Evolutionary conservation across 2,888 invertebrate genomes (phyloP).

Genomic region (Crocallis elinguaria): DNA sequence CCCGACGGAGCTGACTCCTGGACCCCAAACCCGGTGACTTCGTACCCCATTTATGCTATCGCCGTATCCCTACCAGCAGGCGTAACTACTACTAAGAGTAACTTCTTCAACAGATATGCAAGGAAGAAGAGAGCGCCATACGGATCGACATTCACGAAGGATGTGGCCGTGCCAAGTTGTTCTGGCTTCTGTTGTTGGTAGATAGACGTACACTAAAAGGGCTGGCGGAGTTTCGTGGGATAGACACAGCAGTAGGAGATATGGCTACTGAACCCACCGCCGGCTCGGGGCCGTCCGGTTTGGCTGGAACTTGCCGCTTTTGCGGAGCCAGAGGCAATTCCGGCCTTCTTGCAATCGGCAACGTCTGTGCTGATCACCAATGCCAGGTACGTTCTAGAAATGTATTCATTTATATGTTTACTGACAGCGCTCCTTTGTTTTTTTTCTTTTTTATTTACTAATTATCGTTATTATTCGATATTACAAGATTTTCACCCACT

Average conservation of each 20-base stretch:
- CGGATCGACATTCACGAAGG: constrained; percentile 98
- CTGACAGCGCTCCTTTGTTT: no score
- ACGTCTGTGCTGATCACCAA: constrained; percentile 96
- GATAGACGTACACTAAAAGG: constrained; percentile 97
- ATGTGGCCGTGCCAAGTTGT: constrained; percentile 97
- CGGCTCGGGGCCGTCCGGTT: constrained; percentile 61
- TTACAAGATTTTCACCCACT: no score
- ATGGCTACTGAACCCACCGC: constrained; percentile 26
- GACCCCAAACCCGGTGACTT: no score
- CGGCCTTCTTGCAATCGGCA: constrained; percentile 95
- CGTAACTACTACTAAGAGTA: not conserved
- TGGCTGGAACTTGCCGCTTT: constrained; percentile 93
- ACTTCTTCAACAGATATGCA: constrained; percentile 88
- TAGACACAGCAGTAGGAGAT: constrained; percentile 61
- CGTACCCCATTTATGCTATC: no score
- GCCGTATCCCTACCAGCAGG: not conserved
- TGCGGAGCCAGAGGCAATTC: constrained; percentile 94
- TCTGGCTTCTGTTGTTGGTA: constrained; percentile 96
- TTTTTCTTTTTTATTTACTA: no score
- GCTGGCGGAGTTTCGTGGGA: constrained; percentile 93
- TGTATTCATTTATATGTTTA: no score
- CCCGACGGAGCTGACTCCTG: no score
- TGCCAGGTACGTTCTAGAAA: constrained; percentile 88
- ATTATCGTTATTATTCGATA: no score
- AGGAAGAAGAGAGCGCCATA: constrained; percentile 98